Conservation (phyloP, 2,888 invertebrate genomes). For the Pyrochroa serraticornis region DNA sequence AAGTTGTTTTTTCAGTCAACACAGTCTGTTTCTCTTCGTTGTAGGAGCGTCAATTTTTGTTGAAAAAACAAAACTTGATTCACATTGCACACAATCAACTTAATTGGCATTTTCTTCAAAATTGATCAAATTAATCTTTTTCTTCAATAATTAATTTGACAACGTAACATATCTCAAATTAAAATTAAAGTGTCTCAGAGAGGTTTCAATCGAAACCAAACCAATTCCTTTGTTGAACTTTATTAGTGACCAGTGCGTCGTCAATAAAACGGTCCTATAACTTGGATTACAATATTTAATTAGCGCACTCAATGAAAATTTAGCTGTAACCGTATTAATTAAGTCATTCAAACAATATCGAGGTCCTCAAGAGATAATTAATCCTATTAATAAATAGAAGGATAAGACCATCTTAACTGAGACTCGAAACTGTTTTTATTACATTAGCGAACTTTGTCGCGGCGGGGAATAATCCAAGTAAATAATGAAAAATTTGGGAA, state of each 20-base stretch:
- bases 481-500: conserved; percentile 13
- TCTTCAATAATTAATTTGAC: conserved; percentile 15
- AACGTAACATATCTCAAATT: conserved; percentile 2
- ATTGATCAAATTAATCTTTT: too few relatives aligned
- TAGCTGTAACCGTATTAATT: conserved; percentile 18
- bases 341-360: conserved; percentile 18
- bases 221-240: conserved; percentile 10
- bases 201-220: conserved; percentile 12
- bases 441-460: conserved; percentile 19
- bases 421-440: conserved; percentile 16
- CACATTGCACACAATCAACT: too few relatives aligned
- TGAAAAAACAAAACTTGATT: background rate
- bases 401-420: conserved; percentile 11
- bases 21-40: background rate
- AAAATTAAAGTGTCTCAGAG: conserved; percentile 14
- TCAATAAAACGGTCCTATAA: conserved; percentile 10
- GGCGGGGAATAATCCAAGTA: background rate
- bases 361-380: conserved; percentile 17
- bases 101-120: too few relatives aligned
- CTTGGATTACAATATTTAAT: conserved; percentile 18
- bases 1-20: background rate
- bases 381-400: conserved; percentile 21
- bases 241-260: conserved; percentile 18
- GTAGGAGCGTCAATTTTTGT: conserved; percentile 3
- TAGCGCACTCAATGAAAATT: conserved; percentile 16